These are phyloP conservation scores for Mustelus asterias DNA, from an alignment of 2,113 vertebrate species.

Conservation along the genomic window DNA sequence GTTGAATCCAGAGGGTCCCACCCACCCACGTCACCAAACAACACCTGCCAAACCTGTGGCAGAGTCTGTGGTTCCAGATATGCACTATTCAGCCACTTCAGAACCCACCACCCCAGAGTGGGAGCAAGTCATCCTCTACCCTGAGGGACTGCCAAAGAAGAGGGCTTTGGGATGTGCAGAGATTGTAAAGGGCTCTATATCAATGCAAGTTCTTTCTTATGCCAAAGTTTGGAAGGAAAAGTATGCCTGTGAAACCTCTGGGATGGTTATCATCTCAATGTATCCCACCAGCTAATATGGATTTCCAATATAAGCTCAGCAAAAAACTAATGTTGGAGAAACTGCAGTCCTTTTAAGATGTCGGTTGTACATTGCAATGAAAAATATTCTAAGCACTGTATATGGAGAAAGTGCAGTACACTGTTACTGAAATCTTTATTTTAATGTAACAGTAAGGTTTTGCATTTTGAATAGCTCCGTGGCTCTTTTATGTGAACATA, in stretches of 20 bases:
- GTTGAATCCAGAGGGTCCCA: too few species aligned
- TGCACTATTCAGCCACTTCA: too few species aligned
- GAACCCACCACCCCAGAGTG: too few species aligned
- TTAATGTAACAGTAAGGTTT: background rate
- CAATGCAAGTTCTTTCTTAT: background rate
- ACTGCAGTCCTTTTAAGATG: background rate
- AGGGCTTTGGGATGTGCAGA: background rate
- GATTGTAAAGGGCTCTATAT: background rate
- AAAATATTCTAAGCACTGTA: background rate
- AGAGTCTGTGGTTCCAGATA: too few species aligned
- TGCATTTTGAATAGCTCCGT: background rate
- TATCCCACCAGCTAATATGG: background rate
- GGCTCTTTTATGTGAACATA: background rate
- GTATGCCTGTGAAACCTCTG: background rate
- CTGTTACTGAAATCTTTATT: background rate
- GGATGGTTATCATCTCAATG: background rate
- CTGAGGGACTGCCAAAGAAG: too few species aligned
- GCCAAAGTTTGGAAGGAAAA: background rate
- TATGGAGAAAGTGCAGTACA: background rate
- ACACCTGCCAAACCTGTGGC: too few species aligned
- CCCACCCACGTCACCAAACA: too few species aligned
- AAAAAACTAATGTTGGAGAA: background rate
- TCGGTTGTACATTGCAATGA: background rate
- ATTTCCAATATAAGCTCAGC: background rate
- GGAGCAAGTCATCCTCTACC: too few species aligned